Evolutionary conservation across 2,113 vertebrate genomes (phyloP).

Genomic region (Sus scrofa): T2T-Sscrofa CM000814.6:67299501-67300000

Average conservation of each 20-base stretch:
- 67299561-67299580: too few relatives aligned
- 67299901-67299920: background rate
- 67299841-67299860: conserved; percentile 89
- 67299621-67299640: too few relatives aligned
- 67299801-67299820: conserved; percentile 81
- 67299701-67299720: background rate
- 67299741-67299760: conserved; percentile 22
- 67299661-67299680: too few relatives aligned
- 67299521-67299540: too few relatives aligned
- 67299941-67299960: background rate
- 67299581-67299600: too few relatives aligned
- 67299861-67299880: conserved; percentile 89
- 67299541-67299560: too few relatives aligned
- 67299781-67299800: conserved; percentile 44
- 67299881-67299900: conserved; percentile 88
- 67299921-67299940: background rate
- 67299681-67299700: too few relatives aligned
- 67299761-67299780: conserved; percentile 24
- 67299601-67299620: too few relatives aligned
- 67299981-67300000: background rate
- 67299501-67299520: too few relatives aligned
- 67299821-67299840: conserved; percentile 91
- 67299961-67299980: background rate
- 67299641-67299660: too few relatives aligned
- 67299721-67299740: background rate